Evolutionary conservation across 2,797 vertebrate genomes (phyloP), one percentile per base, ranked within the genome.

Genomic region (Florisuga fusca): DNA sequence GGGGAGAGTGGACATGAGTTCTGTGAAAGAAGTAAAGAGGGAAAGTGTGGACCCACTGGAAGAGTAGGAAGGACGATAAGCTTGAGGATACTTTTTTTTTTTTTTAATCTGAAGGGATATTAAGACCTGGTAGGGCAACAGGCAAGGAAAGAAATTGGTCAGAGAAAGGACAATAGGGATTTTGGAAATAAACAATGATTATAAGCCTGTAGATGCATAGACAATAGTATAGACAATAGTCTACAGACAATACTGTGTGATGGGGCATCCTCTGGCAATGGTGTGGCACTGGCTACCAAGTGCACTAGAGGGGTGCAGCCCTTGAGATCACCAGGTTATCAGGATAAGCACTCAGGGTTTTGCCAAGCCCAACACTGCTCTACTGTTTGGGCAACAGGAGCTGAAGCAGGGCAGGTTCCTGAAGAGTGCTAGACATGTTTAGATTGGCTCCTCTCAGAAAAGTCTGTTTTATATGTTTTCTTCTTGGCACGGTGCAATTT

Each of bases 381-480:
- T 74, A 69, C 1, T 15, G 31, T 89, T 73, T 92, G 83, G 45
- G 53, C 73, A 79, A 43, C 11, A 75, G 69, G 25, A 90, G 33
- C 33, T 74, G 55, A 94, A 78, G 54, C 41, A 75, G 51, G 38
- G 29, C 77, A 95, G 46, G 59, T 80, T 95, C 53, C 90, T 89
- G 36, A 43, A 29, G 33, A 53, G 41, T n/a, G 51, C 53, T 86
- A 73, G 45, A 75, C 13, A 34, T 0, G 0, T 94, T 95, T 95
- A 71, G 46, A 36, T 94, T 96, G 93, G 69, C 93, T 92, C 1
- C 57, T 68, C 45, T 90, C 31, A 50, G 50, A 29, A 87, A 84
- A 16, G 51, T 87, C 91, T 94, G 89, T 36, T 96, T 94, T 92
- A 41, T 74, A 80, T 79, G 12, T 89, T 94, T 89, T 84, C 50